Evolutionary conservation across 2,888 invertebrate genomes (phyloP), one percentile per base, ranked within the genome.

Genomic region (Mesoligia furuncula): DNA sequence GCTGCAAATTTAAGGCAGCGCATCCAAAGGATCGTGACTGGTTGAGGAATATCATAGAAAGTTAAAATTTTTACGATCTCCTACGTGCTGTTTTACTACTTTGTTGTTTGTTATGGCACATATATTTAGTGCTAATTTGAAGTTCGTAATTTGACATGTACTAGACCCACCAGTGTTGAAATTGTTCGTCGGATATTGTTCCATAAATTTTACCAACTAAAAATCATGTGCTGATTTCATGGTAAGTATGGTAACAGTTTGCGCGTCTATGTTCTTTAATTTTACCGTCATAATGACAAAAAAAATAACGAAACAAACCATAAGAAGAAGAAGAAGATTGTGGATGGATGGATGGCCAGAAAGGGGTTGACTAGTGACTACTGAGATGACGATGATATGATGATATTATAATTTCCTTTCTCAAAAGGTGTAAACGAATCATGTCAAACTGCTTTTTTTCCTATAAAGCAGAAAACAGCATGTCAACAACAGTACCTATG

Each of bases 41-140:
- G 65, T 61, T 71, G 45, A 13, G 64, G 36, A 66, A 85, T 77
- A 70, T 68, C 77, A 64, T 62, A 76, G 57, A 77, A 82, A 85
- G 73, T 66, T 61, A n/a, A 8, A 1, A 13, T 62, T 71, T 42
- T 54, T 42, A 76, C 42, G 42, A 71, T 57, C n/a, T 67, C 13
- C 54, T 64, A 51, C 62, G 9, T 70, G 54, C 31, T 71, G 45
- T 59, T 65, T 68, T 68, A 51, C 36, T 39, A 57, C 13, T 31
- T 64, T 17, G 13, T 69, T 27, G 24, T 64, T 67, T 57, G 67
- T 24, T 70, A 57, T 39, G n/a, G 42, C 15, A 67, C 45, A 73
- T 61, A n/a, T 27, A n/a, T 27, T 67, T 61, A 75, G 77, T 67
- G 13, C 59, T 36, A 68, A 75, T 73, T 45, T 61, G 36, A 51